phyloP scores from a whole-genome alignment of 2,888 invertebrate genomes.

The Physocephala rufipes region DNA sequence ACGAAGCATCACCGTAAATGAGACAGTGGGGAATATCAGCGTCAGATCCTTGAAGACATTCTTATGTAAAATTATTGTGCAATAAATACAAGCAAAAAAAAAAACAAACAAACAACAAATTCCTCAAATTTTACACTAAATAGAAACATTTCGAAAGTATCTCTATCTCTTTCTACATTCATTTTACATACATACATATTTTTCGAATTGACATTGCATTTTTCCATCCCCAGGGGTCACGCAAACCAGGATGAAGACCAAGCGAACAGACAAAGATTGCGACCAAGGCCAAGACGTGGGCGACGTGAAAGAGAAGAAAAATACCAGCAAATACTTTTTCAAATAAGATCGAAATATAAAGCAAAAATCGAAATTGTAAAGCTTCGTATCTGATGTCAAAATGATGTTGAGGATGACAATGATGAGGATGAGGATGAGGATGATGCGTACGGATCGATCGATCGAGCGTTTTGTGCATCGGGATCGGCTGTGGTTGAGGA shows the following conservation, averaged over 20 bases:
- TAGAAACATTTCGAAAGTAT: not conserved
- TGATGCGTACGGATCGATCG: slow-evolving; percentile 33
- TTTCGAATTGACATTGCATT: slow-evolving; percentile 7
- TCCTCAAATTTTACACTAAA: not conserved
- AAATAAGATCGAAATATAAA: slow-evolving; percentile 21
- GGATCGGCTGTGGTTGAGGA: not conserved
- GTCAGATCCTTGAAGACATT: no score
- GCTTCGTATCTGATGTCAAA: slow-evolving; percentile 36
- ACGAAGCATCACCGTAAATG: no score
- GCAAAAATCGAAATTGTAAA: slow-evolving; percentile 25
- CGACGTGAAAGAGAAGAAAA: not conserved
- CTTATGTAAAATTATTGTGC: no score
- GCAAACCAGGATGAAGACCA: not conserved
- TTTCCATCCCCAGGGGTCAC: slow-evolving; percentile 21
- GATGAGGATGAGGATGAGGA: slow-evolving; percentile 42
- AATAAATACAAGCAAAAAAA: no score
- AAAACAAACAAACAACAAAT: no score
- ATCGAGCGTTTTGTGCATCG: slow-evolving; percentile 9
- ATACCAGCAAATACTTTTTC: slow-evolving; percentile 11
- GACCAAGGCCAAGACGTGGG: not conserved
- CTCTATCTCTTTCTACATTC: not conserved
- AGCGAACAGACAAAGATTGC: not conserved
- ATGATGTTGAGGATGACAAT: slow-evolving; percentile 42
- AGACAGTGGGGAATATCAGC: no score
- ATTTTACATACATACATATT: slow-evolving; percentile 7